Percentiles rank a stretch among this genome's conserved stretches.
Evolutionary conservation across 2,113 vertebrate species (phyloP).

Genomic region (Gavialis gangeticus): DNA sequence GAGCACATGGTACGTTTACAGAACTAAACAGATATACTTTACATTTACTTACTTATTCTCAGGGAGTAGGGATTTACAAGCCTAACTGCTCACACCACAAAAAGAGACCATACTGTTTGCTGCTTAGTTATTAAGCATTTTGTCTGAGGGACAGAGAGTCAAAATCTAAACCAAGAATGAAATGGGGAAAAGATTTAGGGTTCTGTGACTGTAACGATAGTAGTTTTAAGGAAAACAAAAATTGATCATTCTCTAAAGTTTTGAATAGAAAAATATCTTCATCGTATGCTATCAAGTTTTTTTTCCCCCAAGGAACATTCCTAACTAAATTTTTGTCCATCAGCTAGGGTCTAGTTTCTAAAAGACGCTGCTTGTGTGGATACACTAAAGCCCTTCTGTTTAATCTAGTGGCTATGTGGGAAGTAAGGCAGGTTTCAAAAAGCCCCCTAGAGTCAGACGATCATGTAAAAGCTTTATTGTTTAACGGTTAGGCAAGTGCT

Average conservation of each 20-base stretch:
- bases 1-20: neutral
- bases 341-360: rapidly evolving
- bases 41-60: neutral
- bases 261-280: neutral
- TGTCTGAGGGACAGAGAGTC: neutral
- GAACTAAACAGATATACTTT: neutral
- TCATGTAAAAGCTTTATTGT: neutral
- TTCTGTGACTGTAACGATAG: neutral
- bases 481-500: neutral
- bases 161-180: neutral
- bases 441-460: neutral
- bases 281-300: neutral
- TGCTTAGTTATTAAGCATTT: neutral
- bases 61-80: neutral
- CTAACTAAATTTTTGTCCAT: neutral
- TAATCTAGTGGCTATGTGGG: rapidly evolving
- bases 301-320: neutral
- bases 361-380: neutral
- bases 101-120: neutral
- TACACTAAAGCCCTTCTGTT: neutral
- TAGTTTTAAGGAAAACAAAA: neutral
- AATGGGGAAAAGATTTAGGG: neutral
- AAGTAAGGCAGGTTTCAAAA: neutral
- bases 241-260: neutral
- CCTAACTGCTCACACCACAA: neutral